phyloP scores from a whole-genome alignment of 2,888 invertebrate species.

The Aporophyla lueneburgensis region DNA sequence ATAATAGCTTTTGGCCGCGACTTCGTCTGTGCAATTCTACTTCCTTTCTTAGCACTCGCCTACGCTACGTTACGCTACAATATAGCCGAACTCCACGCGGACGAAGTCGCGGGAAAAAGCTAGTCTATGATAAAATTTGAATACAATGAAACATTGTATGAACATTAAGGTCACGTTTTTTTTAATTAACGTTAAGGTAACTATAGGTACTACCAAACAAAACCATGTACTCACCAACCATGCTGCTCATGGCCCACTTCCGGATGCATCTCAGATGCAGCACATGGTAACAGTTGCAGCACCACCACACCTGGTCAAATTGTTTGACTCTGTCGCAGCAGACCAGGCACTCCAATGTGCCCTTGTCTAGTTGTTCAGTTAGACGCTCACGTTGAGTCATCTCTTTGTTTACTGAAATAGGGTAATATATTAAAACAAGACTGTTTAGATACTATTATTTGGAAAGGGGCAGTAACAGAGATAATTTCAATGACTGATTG shows the following conservation, averaged over 20 bases:
- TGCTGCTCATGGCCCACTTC: conserved; percentile 97
- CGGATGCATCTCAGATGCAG: conserved; percentile 97
- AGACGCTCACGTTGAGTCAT: conserved; percentile 96
- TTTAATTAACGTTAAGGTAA: background rate
- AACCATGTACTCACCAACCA: conserved; percentile 88
- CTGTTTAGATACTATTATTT: background rate
- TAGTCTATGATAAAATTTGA: background rate
- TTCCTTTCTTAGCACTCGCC: too few relatives aligned
- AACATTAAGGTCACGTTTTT: background rate
- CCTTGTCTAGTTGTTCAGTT: conserved; percentile 95
- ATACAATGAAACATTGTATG: background rate
- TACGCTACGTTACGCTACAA: too few relatives aligned
- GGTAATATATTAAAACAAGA: background rate
- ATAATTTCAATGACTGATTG: background rate
- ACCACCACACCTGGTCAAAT: conserved; percentile 97
- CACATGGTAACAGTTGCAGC: conserved; percentile 97
- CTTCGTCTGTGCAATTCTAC: too few relatives aligned
- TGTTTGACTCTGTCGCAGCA: conserved; percentile 97
- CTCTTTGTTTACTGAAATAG: conserved; percentile 73
- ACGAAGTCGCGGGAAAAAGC: too few relatives aligned
- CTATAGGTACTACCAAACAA: background rate
- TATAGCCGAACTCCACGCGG: too few relatives aligned
- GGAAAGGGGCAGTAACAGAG: background rate
- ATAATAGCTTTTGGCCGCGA: too few relatives aligned
- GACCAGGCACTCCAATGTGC: conserved; percentile 97